Percentiles rank a stretch among this genome's conserved stretches.
Conservation (phyloP, 2,888 invertebrate species). For the Protodeltote pygarga region DNA sequence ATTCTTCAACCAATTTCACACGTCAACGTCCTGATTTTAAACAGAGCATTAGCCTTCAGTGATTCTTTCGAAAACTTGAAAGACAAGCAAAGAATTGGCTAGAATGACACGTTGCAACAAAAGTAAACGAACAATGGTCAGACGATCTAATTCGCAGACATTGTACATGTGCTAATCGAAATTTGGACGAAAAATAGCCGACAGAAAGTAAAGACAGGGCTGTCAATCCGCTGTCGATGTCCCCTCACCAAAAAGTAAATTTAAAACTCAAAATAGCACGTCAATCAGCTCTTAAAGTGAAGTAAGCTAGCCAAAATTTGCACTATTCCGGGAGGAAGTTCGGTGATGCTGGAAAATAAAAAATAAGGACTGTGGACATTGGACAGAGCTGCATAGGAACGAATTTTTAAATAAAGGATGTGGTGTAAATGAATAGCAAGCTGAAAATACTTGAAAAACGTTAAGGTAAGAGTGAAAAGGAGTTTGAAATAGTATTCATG, state of each 20-base stretch:
- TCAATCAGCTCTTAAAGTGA: slow-evolving; percentile 53
- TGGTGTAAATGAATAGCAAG: slow-evolving; percentile 24
- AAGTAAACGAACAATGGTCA: slow-evolving; percentile 49
- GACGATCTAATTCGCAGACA: slow-evolving; percentile 56
- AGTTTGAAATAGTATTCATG: too few species aligned
- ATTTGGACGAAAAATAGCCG: slow-evolving; percentile 61
- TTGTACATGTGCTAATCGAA: slow-evolving; percentile 70
- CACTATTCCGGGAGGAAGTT: slow-evolving; percentile 59
- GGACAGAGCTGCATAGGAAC: slow-evolving; percentile 25
- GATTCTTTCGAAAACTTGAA: slow-evolving; percentile 25
- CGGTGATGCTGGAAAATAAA: slow-evolving; percentile 51
- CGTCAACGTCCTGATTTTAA: slow-evolving; percentile 40
- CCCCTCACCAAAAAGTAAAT: slow-evolving; percentile 58
- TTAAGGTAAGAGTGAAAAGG: neutral
- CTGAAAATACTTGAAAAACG: slow-evolving; percentile 13
- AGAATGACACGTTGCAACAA: slow-evolving; percentile 31
- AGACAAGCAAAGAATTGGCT: slow-evolving; percentile 30
- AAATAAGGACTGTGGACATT: slow-evolving; percentile 33
- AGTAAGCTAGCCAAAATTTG: slow-evolving; percentile 64
- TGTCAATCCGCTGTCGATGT: slow-evolving; percentile 64
- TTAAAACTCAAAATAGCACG: slow-evolving; percentile 69
- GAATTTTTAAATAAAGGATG: slow-evolving; percentile 38
- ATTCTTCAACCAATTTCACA: slow-evolving; percentile 43
- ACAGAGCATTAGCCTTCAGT: slow-evolving; percentile 25
- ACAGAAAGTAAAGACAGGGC: slow-evolving; percentile 61